Evolutionary conservation across 2,888 invertebrate species (phyloP).

Genomic region (Megalurothrips usitatus): DNA sequence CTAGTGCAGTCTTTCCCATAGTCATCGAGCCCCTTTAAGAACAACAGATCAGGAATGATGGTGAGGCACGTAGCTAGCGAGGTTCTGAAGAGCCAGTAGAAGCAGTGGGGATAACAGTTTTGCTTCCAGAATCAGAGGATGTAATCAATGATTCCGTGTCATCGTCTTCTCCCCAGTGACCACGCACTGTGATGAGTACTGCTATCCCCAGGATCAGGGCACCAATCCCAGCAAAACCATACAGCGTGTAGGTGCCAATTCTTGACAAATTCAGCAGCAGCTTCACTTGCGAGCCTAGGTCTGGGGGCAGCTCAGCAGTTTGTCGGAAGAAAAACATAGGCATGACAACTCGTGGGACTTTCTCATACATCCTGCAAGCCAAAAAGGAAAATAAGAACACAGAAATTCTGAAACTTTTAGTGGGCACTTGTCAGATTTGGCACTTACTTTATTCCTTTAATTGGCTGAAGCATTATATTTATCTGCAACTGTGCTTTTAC

Average conservation of each 20-base stretch:
- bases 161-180: slow-evolving; percentile 1
- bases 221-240: neutral
- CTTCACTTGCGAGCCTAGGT: slow-evolving; percentile 54
- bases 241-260: slow-evolving; percentile 44
- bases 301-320: slow-evolving; percentile 56
- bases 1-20: neutral
- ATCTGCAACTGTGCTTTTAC: slow-evolving; percentile 73
- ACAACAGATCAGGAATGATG: neutral
- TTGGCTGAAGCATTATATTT: slow-evolving; percentile 58
- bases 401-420: neutral
- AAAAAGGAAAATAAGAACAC: slow-evolving; percentile 24
- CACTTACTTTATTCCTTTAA: slow-evolving; percentile 54
- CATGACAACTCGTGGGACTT: slow-evolving; percentile 63
- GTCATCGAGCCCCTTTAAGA: neutral
- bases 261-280: slow-evolving; percentile 51
- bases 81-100: neutral
- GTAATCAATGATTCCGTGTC: neutral
- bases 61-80: neutral
- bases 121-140: neutral
- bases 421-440: slow-evolving; percentile 28
- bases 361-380: slow-evolving; percentile 60
- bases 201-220: neutral
- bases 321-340: slow-evolving; percentile 79
- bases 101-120: no score
- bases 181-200: neutral